phyloP scores from a whole-genome alignment of 2,888 invertebrate species.

The Parapristionchus giblindavisi region DNA sequence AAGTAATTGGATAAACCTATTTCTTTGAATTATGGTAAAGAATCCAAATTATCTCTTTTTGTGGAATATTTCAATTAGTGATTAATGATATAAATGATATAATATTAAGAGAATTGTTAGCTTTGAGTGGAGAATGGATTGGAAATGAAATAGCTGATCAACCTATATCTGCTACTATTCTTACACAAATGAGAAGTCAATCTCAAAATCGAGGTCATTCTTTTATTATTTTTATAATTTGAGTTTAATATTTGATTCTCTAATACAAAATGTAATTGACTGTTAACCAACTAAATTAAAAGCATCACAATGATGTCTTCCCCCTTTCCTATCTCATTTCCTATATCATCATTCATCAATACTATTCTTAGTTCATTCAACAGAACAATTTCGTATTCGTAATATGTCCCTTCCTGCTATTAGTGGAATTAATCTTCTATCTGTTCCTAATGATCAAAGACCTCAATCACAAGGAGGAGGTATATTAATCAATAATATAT shows the following conservation, averaged over 20 bases:
- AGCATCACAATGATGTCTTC: too few relatives aligned
- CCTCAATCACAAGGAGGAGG: constrained; percentile 14
- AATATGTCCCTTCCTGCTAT: constrained; percentile 13
- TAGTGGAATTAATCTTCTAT: neutral
- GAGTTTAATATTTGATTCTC: too few relatives aligned
- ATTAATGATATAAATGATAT: too few relatives aligned
- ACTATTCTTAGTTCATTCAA: neutral
- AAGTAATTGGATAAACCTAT: too few relatives aligned
- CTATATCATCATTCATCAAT: neutral
- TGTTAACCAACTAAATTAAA: too few relatives aligned
- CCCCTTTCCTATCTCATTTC: neutral
- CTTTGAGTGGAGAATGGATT: neutral
- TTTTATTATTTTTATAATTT: too few relatives aligned
- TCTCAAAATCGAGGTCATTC: neutral
- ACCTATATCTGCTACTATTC: neutral
- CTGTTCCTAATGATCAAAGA: constrained; percentile 1
- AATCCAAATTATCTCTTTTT: too few relatives aligned
- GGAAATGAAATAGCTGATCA: neutral
- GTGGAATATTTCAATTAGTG: too few relatives aligned
- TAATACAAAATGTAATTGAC: too few relatives aligned
- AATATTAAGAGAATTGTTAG: neutral
- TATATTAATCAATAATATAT: too few relatives aligned
- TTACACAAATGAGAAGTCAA: neutral
- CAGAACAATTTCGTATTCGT: neutral
- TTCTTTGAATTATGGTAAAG: too few relatives aligned